Evolutionary conservation across 2,797 vertebrate genomes (phyloP).

Genomic region (Silurus lanzhouensis): DNA sequence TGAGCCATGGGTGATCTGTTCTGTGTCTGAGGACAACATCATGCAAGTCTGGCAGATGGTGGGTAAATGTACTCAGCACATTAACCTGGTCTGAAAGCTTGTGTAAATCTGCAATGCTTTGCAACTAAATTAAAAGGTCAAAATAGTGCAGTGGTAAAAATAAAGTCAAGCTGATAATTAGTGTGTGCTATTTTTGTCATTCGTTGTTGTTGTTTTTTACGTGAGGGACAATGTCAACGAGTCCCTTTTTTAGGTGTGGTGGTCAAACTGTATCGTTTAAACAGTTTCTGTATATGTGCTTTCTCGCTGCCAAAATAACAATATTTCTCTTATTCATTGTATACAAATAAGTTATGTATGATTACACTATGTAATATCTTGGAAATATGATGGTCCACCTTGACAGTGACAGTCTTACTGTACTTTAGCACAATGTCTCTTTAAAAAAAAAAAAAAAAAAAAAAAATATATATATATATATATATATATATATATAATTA

Average conservation of each 20-base stretch:
- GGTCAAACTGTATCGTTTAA: background rate
- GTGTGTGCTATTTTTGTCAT: background rate
- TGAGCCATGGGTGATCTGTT: conserved; percentile 96
- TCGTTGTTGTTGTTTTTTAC: background rate
- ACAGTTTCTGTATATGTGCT: background rate
- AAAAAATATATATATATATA: too few species aligned
- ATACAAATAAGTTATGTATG: background rate
- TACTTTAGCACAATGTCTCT: background rate
- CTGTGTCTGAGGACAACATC: conserved; percentile 96
- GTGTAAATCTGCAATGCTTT: background rate
- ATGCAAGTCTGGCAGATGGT: conserved; percentile 99
- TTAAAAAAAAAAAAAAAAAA: background rate
- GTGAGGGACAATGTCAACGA: background rate
- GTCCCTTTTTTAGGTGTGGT: background rate
- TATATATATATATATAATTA: too few species aligned
- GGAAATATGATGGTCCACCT: background rate
- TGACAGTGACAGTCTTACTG: background rate
- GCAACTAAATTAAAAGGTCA: background rate
- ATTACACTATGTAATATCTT: background rate
- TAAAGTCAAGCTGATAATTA: background rate
- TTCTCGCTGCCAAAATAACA: background rate
- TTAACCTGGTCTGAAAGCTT: background rate
- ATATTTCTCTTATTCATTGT: background rate
- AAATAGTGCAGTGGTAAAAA: background rate
- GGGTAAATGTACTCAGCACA: conserved; percentile 35